phyloP scores from a whole-genome alignment of 2,113 vertebrate species.

The Callithrix jacchus region DNA sequence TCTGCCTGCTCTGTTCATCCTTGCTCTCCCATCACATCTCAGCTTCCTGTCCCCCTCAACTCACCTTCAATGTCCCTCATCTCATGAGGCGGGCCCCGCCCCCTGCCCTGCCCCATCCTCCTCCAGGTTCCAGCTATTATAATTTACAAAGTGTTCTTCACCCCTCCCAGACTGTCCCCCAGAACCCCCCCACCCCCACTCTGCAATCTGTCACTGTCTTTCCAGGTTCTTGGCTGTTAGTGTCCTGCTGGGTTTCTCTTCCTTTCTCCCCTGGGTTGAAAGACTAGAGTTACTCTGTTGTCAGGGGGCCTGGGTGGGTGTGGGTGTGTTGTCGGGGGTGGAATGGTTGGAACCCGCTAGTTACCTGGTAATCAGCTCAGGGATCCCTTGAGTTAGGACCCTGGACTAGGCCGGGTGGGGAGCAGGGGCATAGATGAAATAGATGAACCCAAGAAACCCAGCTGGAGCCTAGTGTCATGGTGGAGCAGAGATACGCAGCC shows the following conservation, averaged over 20 bases:
- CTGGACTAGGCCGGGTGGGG: background rate
- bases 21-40: slow-evolving; percentile 5
- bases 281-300: background rate
- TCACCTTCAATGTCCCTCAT: background rate
- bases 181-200: background rate
- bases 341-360: background rate
- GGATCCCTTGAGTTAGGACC: background rate
- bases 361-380: background rate
- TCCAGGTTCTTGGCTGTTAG: background rate
- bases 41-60: background rate
- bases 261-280: background rate
- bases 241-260: background rate
- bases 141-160: background rate
- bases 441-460: background rate
- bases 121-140: background rate
- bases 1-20: background rate
- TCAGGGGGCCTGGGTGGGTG: background rate
- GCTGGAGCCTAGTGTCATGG: background rate
- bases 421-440: background rate
- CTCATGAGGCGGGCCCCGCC: background rate
- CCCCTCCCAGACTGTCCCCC: background rate
- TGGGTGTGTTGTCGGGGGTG: background rate
- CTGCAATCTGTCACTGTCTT: background rate
- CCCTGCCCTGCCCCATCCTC: background rate
- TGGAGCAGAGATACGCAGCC: background rate